phyloP scores from a whole-genome alignment of 2,113 vertebrate species.

The Cariama cristata region DNA sequence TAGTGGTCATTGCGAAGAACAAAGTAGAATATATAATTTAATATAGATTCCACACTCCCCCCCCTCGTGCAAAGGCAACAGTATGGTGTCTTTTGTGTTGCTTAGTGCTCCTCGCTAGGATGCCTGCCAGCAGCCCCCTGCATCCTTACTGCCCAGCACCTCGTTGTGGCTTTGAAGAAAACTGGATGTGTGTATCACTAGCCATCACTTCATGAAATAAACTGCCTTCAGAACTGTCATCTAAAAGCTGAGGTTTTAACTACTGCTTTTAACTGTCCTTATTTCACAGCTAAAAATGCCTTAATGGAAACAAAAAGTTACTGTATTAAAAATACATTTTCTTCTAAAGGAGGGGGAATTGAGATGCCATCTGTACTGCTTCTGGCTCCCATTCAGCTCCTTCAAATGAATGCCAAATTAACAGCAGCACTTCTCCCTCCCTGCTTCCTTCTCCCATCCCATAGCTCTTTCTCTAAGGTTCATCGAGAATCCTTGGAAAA shows the following conservation, averaged over 20 bases:
- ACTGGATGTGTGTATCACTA: neutral
- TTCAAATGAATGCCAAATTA: constrained; percentile 41
- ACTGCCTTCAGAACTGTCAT: neutral
- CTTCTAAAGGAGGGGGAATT: neutral
- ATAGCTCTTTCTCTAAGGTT: neutral
- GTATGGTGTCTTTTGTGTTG: neutral
- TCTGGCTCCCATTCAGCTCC: constrained; percentile 27
- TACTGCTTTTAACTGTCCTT: constrained; percentile 9
- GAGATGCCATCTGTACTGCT: constrained; percentile 47
- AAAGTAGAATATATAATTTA: neutral
- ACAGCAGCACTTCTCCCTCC: constrained; percentile 24
- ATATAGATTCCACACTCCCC: neutral
- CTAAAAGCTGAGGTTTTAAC: neutral
- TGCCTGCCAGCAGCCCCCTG: neutral
- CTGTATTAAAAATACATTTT: constrained; percentile 33
- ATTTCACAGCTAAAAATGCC: neutral
- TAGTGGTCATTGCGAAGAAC: neutral
- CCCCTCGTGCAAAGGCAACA: neutral
- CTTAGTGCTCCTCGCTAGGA: neutral
- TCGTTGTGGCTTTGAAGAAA: neutral
- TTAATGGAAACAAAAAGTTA: constrained; percentile 12
- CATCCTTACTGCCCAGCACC: neutral
- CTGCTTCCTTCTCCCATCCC: neutral
- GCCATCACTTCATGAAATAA: neutral
- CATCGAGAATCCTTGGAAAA: constrained; percentile 1